Evolutionary conservation across 2,113 vertebrate species (phyloP).

Genomic region (Actenoides hombroni): DNA sequence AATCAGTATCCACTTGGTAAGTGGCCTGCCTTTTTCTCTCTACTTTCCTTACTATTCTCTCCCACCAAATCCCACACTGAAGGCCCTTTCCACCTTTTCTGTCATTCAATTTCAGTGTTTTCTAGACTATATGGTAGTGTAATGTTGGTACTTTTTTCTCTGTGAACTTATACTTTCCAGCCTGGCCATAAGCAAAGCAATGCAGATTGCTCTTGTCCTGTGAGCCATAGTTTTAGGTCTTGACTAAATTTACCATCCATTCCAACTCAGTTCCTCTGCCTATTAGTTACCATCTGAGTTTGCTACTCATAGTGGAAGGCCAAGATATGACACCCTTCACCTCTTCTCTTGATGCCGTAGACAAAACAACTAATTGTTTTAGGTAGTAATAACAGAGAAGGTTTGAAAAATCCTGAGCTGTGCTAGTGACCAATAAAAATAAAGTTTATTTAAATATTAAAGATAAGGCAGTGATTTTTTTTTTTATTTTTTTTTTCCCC

Average conservation of each 20-base stretch:
- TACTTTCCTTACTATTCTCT: neutral
- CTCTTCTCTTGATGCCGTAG: neutral
- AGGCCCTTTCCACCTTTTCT: neutral
- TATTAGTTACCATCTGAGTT: neutral
- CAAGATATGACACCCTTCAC: neutral
- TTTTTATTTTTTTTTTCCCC: neutral
- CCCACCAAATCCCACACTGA: neutral
- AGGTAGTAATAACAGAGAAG: neutral
- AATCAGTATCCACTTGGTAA: neutral
- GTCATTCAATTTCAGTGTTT: neutral
- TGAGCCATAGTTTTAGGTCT: neutral
- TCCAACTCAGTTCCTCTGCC: neutral
- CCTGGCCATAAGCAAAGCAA: neutral
- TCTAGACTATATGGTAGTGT: neutral
- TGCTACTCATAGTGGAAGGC: neutral
- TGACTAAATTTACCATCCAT: neutral
- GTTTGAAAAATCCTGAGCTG: neutral
- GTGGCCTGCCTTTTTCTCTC: neutral
- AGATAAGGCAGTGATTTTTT: neutral
- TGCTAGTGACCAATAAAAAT: neutral
- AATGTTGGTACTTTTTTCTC: neutral
- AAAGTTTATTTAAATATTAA: neutral
- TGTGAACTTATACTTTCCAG: neutral
- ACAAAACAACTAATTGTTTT: neutral
- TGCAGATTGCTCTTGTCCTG: neutral